Conservation (phyloP, 2,888 invertebrate species). For the Nemurella pictetii region DNA sequence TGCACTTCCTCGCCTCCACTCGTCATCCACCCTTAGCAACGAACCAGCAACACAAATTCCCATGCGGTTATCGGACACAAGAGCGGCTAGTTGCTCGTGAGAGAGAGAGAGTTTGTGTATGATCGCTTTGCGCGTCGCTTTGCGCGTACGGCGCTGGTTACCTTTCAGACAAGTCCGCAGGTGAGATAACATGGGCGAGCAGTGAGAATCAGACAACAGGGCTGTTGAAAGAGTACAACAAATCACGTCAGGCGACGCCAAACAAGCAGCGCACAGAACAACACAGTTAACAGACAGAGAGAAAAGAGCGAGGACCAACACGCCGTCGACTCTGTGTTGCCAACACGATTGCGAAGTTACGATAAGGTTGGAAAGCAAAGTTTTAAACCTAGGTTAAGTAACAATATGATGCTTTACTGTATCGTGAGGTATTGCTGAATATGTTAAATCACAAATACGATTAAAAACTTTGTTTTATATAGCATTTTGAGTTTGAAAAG, state of each 20-base stretch:
- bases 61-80: constrained; percentile 19
- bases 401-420: too few relatives aligned
- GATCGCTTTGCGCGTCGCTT: not conserved
- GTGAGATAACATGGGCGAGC: constrained; percentile 44
- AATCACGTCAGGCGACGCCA: constrained; percentile 28
- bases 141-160: constrained; percentile 41
- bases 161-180: constrained; percentile 47
- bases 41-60: constrained; percentile 14
- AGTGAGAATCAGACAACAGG: constrained; percentile 37
- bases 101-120: not conserved
- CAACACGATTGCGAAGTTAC: not conserved
- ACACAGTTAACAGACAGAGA: not conserved
- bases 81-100: too few relatives aligned
- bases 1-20: not conserved
- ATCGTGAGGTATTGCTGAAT: not conserved
- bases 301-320: not conserved
- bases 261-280: constrained; percentile 28
- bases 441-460: not conserved
- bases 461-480: constrained; percentile 7
- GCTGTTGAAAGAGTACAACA: constrained; percentile 40
- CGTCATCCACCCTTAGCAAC: not conserved
- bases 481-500: not conserved
- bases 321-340: not conserved
- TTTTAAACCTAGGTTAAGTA: not conserved
- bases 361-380: not conserved